phyloP scores from a whole-genome alignment of 2,888 invertebrate genomes.

The Eupithecia inturbata region DNA sequence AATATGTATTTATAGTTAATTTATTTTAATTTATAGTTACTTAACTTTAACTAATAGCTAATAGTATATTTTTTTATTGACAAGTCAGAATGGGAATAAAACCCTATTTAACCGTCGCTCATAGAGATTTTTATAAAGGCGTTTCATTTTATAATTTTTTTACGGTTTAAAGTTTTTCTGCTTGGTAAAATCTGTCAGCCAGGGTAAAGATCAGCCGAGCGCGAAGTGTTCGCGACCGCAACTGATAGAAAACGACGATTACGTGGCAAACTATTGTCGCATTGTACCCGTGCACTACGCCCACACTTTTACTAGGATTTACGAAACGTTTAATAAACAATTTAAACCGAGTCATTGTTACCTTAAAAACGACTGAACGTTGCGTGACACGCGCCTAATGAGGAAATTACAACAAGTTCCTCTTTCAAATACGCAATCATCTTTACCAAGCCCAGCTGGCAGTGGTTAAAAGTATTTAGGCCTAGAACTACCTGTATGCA shows the following conservation, averaged over 20 bases:
- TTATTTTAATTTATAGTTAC: too few relatives aligned
- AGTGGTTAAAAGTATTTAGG: too few relatives aligned
- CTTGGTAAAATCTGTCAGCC: slow-evolving; percentile 26
- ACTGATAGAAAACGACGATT: slow-evolving; percentile 82
- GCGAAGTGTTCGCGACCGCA: slow-evolving; percentile 78
- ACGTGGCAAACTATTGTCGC: slow-evolving; percentile 77
- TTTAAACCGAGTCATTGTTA: slow-evolving; percentile 60
- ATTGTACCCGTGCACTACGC: slow-evolving; percentile 67
- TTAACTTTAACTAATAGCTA: not conserved
- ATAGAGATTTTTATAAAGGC: not conserved
- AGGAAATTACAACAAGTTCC: slow-evolving; percentile 24
- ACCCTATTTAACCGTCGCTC: not conserved
- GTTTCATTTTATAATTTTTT: not conserved
- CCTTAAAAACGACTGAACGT: slow-evolving; percentile 57
- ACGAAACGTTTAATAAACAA: slow-evolving; percentile 71
- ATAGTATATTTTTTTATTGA: not conserved
- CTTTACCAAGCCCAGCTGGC: slow-evolving; percentile 13
- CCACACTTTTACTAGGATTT: slow-evolving; percentile 80
- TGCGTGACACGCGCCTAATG: slow-evolving; percentile 58
- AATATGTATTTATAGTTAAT: too few relatives aligned
- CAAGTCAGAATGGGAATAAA: not conserved
- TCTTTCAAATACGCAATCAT: slow-evolving; percentile 43
- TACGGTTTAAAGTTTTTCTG: not conserved
- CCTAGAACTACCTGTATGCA: too few relatives aligned
- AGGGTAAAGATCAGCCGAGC: slow-evolving; percentile 65